Conservation (phyloP, 2,888 invertebrate species). For the Malthinus flaveolus region DNA sequence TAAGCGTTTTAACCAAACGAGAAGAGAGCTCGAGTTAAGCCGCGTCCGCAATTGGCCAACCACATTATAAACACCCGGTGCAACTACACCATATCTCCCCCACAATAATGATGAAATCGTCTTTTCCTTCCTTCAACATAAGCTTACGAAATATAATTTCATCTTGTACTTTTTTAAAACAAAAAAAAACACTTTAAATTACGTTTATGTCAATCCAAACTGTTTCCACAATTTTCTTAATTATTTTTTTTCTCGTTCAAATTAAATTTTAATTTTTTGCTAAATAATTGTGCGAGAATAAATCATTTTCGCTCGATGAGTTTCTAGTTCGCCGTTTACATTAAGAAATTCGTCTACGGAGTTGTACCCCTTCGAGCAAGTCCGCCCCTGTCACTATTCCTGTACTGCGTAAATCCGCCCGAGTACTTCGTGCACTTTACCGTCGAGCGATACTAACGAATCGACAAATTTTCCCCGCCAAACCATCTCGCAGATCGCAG, state of each 20-base stretch:
- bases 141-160: neutral
- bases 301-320: no score
- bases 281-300: neutral
- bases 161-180: conserved; percentile 3
- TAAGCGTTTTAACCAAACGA: conserved; percentile 51
- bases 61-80: conserved; percentile 55
- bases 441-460: no score
- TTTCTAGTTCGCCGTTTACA: no score
- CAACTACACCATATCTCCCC: conserved; percentile 36
- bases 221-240: conserved; percentile 6
- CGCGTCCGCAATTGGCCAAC: conserved; percentile 49
- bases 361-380: no score
- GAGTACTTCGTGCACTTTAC: no score
- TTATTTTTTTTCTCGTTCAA: neutral
- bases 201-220: conserved; percentile 4
- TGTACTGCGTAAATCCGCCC: no score
- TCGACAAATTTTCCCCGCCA: no score
- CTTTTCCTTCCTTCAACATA: neutral
- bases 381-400: no score
- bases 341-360: no score
- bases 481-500: no score
- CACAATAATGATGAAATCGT: conserved; percentile 33
- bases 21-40: conserved; percentile 45
- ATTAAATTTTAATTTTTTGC: neutral
- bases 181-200: neutral